Evolutionary conservation across 2,797 vertebrate genomes (phyloP).

Genomic region (Salmo trutta): DNA sequence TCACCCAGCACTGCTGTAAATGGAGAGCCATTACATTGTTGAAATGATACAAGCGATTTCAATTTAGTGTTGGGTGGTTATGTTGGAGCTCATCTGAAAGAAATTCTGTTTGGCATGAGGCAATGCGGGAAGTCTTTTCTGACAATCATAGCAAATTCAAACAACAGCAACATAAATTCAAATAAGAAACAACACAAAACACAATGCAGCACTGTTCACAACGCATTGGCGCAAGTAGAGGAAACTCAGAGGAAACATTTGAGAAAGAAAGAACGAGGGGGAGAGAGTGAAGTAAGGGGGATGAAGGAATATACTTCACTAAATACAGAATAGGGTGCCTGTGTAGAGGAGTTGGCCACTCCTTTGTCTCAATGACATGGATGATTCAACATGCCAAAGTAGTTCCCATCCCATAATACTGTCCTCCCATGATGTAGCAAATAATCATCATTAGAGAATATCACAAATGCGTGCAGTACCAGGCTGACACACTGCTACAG

Average conservation of each 20-base stretch:
- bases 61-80: neutral
- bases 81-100: too few relatives aligned
- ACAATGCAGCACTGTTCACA: neutral
- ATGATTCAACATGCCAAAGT: too few relatives aligned
- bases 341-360: neutral
- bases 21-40: neutral
- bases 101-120: too few relatives aligned
- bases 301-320: constrained; percentile 5
- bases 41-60: neutral
- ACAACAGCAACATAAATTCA: neutral
- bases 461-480: constrained; percentile 11
- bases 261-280: neutral
- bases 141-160: neutral
- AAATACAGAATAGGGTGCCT: too few relatives aligned
- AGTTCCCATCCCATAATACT: too few relatives aligned
- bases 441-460: neutral
- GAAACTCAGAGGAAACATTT: neutral
- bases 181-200: neutral
- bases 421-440: too few relatives aligned
- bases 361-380: neutral
- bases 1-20: neutral
- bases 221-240: neutral
- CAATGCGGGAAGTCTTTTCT: neutral
- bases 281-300: neutral
- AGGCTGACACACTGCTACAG: constrained; percentile 4